phyloP scores from a whole-genome alignment of 2,113 vertebrate genomes.

The Petaurus breviceps region DNA sequence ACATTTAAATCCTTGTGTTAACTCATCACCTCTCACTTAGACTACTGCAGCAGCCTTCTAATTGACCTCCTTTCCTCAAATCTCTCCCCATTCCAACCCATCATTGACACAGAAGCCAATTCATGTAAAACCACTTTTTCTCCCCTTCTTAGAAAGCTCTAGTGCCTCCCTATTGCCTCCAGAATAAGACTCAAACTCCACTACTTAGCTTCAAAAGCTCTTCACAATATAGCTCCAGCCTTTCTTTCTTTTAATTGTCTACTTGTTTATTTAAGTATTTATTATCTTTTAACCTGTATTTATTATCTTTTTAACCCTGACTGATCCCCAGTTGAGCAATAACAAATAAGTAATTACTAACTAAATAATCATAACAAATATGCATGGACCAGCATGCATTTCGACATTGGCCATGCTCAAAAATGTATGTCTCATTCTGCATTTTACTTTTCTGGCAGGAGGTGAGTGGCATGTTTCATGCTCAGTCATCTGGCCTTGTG shows the following conservation, averaged over 20 bases:
- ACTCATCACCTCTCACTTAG: not conserved
- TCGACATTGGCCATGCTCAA: not conserved
- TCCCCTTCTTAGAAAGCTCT: not conserved
- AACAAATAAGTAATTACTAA: not conserved
- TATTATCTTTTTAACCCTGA: not conserved
- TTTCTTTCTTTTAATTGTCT: not conserved
- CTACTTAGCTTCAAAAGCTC: too few species aligned
- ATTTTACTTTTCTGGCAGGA: not conserved
- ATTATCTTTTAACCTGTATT: not conserved
- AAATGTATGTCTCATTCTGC: not conserved
- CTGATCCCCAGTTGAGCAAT: not conserved
- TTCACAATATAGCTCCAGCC: not conserved
- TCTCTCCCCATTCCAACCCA: not conserved
- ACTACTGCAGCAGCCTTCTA: not conserved
- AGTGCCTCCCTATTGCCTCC: not conserved
- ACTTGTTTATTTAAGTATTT: not conserved
- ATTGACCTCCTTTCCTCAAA: not conserved
- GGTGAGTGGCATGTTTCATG: not conserved
- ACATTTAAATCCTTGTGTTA: not conserved
- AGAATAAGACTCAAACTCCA: not conserved
- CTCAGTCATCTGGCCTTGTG: not conserved
- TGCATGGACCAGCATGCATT: not conserved
- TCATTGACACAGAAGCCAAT: not conserved
- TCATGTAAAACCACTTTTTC: not conserved
- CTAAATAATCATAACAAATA: not conserved